Evolutionary conservation across 2,888 invertebrate species (phyloP), one percentile per base, ranked within the genome.

Genomic region (Cinara cedri): DNA sequence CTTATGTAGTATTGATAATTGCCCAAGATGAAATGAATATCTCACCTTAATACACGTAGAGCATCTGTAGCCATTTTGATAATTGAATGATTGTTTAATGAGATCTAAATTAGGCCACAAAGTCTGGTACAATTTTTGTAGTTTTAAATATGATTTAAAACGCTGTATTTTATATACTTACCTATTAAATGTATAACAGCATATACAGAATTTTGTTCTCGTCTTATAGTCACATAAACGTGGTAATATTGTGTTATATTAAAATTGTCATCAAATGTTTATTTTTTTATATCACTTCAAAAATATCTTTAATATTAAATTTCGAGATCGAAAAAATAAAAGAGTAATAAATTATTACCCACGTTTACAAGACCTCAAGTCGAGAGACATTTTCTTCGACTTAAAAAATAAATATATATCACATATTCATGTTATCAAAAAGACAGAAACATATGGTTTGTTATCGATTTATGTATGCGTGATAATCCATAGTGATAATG

Each of bases 11-110:
- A 34, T 44, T 26, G 0, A 3, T 19, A 26, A 21, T 44, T 21
- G 3, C 60, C 4, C 10, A 46, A 21, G 9, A 60, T 21, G 3
- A 19, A 34, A 26, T n/a, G 19, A 68, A 68, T 49, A 44, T 49
- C 51, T 51, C 11, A 78, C 78, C 78, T 70, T 1, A 78, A 1
- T 11, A 78, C 68, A 34, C 60, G 68, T 8, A 78, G 24, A 42
- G 78, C 70, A 51, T 78, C 78, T 4, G 78, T 70, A n/a, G 78
- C 68, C 78, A 78, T 78, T 51, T 9, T 10, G 34, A 63, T 54
- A 8, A 1, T 10, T 62, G 34, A 4, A 34, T 34, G 4, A 26
- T 19, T 9, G 49, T 26, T 34, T 42, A 3, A 42, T 6, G 51
- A 49, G 19, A 51, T 62, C 62, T 34, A 6, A 44, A n/a, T 3